Conservation (phyloP, 2,888 invertebrate species). For the Drosophila mimetica region DNA sequence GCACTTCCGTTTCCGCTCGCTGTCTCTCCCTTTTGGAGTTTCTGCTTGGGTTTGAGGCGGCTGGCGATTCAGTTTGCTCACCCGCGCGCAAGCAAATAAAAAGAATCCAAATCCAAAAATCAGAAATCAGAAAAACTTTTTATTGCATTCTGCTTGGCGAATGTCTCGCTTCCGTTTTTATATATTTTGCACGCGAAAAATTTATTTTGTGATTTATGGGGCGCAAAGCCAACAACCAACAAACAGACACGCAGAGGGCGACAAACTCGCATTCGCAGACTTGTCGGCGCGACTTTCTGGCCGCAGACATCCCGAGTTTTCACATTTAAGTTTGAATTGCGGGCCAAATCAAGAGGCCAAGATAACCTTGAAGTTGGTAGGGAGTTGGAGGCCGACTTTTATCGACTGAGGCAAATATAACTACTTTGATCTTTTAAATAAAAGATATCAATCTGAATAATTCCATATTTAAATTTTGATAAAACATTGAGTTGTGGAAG, state of each 20-base stretch:
- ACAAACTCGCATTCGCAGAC: conserved; percentile 61
- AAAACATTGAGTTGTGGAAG: background rate
- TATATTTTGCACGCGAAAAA: conserved; percentile 63
- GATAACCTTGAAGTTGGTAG: conserved; percentile 6
- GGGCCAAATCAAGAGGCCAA: background rate
- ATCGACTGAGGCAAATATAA: background rate
- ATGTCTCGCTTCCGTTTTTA: conserved; percentile 28
- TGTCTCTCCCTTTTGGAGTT: conserved; percentile 6
- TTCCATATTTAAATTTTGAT: background rate
- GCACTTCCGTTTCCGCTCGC: conserved; percentile 71
- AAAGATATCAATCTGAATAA: background rate
- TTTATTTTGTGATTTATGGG: conserved; percentile 68
- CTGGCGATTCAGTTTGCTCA: conserved; percentile 51
- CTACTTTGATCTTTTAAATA: background rate
- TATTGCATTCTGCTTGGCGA: conserved; percentile 57
- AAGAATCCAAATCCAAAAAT: conserved; percentile 49
- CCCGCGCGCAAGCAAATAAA: conserved; percentile 50
- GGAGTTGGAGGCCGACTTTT: background rate
- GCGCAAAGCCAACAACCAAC: conserved; percentile 59
- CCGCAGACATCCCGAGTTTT: conserved; percentile 12
- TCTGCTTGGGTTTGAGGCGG: conserved; percentile 9
- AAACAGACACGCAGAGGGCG: conserved; percentile 39
- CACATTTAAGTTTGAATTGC: background rate
- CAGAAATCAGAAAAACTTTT: conserved; percentile 54
- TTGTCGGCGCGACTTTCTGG: conserved; percentile 48